Conservation (phyloP, 2,888 invertebrate genomes). For the Himalopsyche tibetana region DNA sequence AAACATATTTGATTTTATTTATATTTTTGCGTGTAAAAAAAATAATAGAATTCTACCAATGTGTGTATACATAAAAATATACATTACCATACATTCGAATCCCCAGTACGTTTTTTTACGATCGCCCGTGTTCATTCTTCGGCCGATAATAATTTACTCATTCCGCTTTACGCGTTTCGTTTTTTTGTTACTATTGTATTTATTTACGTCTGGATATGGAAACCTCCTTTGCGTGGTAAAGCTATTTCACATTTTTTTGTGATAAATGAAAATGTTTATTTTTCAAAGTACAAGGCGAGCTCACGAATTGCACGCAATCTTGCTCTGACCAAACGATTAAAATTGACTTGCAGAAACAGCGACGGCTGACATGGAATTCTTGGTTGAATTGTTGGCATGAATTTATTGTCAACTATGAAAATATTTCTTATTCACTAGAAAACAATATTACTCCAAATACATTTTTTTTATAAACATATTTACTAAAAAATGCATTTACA, state of each 20-base stretch:
- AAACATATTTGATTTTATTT: too few relatives aligned
- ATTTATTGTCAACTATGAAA: constrained; percentile 2
- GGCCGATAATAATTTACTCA: constrained; percentile 35
- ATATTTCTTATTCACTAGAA: too few relatives aligned
- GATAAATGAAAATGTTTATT: constrained; percentile 35
- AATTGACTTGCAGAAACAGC: constrained; percentile 23
- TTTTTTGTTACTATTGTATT: not conserved
- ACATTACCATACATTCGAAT: not conserved
- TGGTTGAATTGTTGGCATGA: constrained; percentile 14
- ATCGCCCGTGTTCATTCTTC: not conserved
- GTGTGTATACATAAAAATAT: not conserved
- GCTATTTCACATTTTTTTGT: constrained; percentile 7
- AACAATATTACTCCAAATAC: too few relatives aligned
- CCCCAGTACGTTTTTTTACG: constrained; percentile 3
- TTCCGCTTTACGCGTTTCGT: constrained; percentile 13
- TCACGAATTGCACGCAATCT: constrained; percentile 7
- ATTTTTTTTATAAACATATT: too few relatives aligned
- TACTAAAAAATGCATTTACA: not conserved
- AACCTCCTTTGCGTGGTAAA: not conserved
- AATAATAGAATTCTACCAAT: not conserved
- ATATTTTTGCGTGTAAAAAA: not conserved
- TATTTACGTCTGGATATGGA: not conserved
- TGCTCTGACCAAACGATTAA: constrained; percentile 12
- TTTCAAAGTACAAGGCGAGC: constrained; percentile 13
- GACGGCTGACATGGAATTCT: constrained; percentile 8